These are phyloP conservation scores for Ichneumon xanthorius DNA, from an alignment of 2,888 invertebrate species.

Conservation along the genomic window DNA sequence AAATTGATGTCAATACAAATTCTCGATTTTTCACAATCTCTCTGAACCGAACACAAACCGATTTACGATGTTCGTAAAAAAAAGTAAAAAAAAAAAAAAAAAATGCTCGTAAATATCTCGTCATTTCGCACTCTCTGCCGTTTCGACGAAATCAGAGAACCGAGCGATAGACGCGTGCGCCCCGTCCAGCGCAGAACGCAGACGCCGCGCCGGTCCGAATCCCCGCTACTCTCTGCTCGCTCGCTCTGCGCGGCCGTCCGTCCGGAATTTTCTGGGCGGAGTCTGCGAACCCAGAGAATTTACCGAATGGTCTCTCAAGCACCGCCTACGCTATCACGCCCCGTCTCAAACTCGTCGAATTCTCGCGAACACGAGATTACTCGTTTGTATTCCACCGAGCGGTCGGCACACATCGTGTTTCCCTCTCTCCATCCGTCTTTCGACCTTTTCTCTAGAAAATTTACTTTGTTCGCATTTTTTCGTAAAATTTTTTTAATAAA, in stretches of 20 bases:
- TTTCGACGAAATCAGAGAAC: not conserved
- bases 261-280: conserved; percentile 58
- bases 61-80: too few species aligned
- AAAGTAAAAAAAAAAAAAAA: too few species aligned
- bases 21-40: too few species aligned
- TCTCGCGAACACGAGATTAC: conserved; percentile 51
- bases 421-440: not conserved
- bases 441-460: not conserved
- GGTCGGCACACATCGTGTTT: conserved; percentile 44
- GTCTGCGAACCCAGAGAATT: conserved; percentile 41
- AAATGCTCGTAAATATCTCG: not conserved
- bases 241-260: conserved; percentile 43
- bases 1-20: too few species aligned
- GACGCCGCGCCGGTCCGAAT: conserved; percentile 43
- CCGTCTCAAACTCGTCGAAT: conserved; percentile 15
- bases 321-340: conserved; percentile 55
- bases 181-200: conserved; percentile 45
- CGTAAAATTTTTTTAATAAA: not conserved
- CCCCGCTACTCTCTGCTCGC: conserved; percentile 24
- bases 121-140: not conserved
- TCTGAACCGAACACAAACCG: too few species aligned
- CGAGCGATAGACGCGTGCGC: conserved; percentile 48
- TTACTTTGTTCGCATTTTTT: not conserved
- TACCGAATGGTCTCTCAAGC: conserved; percentile 41
- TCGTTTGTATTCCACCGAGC: conserved; percentile 43